A percentile compares a stretch with the other conserved stretches of the same genome.
These are phyloP conservation scores for Microctonus aethiopoides DNA, from an alignment of 2,888 invertebrate genomes.

Conservation along the genomic window DNA sequence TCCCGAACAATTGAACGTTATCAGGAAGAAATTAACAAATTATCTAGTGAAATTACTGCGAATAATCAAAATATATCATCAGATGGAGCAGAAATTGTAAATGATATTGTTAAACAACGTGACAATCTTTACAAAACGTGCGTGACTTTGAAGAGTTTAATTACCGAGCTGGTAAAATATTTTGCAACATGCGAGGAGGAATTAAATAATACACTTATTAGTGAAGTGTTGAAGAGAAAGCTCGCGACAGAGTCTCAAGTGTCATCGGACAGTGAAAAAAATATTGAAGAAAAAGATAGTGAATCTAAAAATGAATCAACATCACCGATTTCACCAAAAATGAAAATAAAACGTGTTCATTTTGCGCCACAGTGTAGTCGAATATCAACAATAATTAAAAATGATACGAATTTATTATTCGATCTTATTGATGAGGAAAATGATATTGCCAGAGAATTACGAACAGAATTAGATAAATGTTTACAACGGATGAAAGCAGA, in stretches of 20 bases:
- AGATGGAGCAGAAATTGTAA: neutral
- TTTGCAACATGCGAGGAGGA: constrained; percentile 83
- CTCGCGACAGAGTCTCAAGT: constrained; percentile 32
- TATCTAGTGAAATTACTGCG: constrained; percentile 37
- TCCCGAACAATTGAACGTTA: constrained; percentile 51
- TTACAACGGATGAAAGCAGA: constrained; percentile 76
- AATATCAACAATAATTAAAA: constrained; percentile 66
- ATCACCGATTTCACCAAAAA: constrained; percentile 44
- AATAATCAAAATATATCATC: constrained; percentile 21
- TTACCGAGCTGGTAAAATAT: constrained; percentile 79
- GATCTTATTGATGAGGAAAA: constrained; percentile 69
- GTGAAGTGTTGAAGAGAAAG: constrained; percentile 70
- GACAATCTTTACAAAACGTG: constrained; percentile 77
- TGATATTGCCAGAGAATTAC: constrained; percentile 71
- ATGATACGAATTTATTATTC: constrained; percentile 73
- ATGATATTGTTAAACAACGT: constrained; percentile 61
- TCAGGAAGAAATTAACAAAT: constrained; percentile 50
- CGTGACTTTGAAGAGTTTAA: constrained; percentile 73
- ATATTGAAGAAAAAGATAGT: constrained; percentile 33
- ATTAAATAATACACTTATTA: constrained; percentile 79
- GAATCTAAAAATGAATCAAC: constrained; percentile 12
- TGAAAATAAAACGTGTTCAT: constrained; percentile 72
- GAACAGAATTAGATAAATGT: constrained; percentile 76
- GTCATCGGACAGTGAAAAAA: constrained; percentile 43
- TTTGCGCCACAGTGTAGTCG: constrained; percentile 76